Evolutionary conservation across 2,113 vertebrate species (phyloP).

Genomic region (Procavia capensis): DNA sequence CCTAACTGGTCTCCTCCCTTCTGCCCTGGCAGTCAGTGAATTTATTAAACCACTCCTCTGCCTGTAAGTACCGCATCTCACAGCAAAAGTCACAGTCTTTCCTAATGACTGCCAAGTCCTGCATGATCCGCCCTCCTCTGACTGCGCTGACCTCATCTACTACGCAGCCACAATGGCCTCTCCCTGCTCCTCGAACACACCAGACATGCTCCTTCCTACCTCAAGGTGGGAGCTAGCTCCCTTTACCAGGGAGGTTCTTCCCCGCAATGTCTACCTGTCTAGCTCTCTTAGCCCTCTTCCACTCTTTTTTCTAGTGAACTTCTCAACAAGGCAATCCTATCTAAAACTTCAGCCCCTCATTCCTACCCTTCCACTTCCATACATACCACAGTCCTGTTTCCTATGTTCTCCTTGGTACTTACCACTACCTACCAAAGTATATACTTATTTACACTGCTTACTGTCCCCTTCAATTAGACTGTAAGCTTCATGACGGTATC

Average conservation of each 20-base stretch:
- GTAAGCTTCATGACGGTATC: neutral
- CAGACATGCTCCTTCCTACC: neutral
- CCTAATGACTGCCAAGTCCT: neutral
- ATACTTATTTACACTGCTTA: neutral
- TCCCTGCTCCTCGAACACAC: neutral
- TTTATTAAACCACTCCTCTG: neutral
- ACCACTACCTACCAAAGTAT: neutral
- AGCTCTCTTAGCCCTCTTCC: neutral
- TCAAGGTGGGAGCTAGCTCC: neutral
- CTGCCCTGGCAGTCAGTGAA: neutral
- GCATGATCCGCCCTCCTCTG: neutral
- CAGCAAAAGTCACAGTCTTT: conserved; percentile 33
- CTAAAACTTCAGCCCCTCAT: neutral
- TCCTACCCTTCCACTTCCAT: neutral
- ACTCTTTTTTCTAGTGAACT: neutral
- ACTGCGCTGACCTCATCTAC: neutral
- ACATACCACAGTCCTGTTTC: neutral
- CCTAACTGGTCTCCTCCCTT: neutral
- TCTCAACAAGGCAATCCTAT: neutral
- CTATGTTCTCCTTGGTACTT: conserved; percentile 33
- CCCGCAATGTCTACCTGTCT: neutral
- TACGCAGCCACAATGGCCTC: neutral
- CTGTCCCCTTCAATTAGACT: neutral
- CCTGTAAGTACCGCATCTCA: neutral
- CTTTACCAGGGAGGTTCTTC: neutral